A percentile compares a stretch with the other conserved stretches of the same genome.
Conservation (phyloP, 2,113 vertebrate species). For the Corvus hawaiiensis region DNA sequence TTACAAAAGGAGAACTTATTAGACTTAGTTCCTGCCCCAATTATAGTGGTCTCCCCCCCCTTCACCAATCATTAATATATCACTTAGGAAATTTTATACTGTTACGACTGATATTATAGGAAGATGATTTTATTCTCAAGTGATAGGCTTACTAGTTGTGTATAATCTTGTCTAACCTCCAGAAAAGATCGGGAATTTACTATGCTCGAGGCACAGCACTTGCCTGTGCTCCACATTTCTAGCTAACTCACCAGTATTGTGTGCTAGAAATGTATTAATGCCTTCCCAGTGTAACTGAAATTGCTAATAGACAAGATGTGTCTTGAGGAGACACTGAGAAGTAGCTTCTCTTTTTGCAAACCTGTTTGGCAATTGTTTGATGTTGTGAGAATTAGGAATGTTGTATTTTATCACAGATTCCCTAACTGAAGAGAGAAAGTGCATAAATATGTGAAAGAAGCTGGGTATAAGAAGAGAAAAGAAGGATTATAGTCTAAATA, state of each 20-base stretch:
- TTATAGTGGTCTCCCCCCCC: not conserved
- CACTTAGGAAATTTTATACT: not conserved
- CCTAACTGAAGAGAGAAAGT: not conserved
- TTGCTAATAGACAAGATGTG: not conserved
- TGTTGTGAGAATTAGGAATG: not conserved
- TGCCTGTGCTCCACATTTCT: not conserved
- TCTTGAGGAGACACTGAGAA: not conserved
- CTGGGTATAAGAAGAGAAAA: not conserved
- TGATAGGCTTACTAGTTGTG: not conserved
- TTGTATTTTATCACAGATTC: not conserved
- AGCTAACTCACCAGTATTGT: fast-evolving
- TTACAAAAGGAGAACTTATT: not conserved
- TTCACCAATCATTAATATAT: not conserved
- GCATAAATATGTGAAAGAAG: not conserved
- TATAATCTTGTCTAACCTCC: not conserved
- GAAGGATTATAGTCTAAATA: not conserved
- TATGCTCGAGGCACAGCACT: not conserved
- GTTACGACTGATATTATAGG: not conserved
- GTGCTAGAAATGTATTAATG: not conserved
- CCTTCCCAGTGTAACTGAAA: fast-evolving
- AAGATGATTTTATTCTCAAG: not conserved
- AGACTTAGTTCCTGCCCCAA: not conserved
- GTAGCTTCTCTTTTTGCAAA: not conserved
- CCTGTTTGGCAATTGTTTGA: not conserved
- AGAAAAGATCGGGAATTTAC: not conserved